Conservation (phyloP, 2,888 invertebrate genomes). For the Cerastis leucographa region DNA sequence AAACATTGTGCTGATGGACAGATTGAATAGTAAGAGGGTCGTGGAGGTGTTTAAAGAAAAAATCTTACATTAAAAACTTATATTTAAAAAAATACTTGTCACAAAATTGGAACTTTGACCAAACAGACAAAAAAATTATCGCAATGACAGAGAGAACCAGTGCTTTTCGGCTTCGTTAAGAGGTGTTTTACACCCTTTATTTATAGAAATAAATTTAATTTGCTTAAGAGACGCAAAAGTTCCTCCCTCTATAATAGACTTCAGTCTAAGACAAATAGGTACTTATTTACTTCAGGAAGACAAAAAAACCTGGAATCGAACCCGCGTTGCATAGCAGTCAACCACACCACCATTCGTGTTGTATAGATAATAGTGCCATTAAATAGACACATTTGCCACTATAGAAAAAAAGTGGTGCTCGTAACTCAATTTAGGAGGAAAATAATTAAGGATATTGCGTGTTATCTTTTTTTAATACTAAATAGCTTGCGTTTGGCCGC, state of each 20-base stretch:
- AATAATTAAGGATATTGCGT: background rate
- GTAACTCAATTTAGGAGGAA: background rate
- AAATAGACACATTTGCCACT: background rate
- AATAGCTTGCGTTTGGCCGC: no score
- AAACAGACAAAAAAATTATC: no score
- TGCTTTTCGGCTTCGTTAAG: no score
- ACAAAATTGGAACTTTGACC: no score
- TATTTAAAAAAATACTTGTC: no score
- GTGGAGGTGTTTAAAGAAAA: no score
- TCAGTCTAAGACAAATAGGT: background rate
- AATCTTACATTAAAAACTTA: no score
- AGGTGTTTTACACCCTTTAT: no score
- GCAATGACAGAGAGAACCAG: no score
- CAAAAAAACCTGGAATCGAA: background rate
- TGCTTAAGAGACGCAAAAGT: background rate
- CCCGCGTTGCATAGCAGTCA: background rate
- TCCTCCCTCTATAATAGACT: background rate
- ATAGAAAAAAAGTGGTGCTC: background rate
- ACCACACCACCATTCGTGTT: background rate
- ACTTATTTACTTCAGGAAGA: background rate
- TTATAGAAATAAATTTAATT: background rate
- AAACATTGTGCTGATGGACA: no score
- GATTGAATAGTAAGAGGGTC: no score
- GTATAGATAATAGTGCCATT: background rate
- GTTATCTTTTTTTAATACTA: no score